phyloP scores from a whole-genome alignment of 2,888 invertebrate species.

The Cataglyphis albicans region DNA sequence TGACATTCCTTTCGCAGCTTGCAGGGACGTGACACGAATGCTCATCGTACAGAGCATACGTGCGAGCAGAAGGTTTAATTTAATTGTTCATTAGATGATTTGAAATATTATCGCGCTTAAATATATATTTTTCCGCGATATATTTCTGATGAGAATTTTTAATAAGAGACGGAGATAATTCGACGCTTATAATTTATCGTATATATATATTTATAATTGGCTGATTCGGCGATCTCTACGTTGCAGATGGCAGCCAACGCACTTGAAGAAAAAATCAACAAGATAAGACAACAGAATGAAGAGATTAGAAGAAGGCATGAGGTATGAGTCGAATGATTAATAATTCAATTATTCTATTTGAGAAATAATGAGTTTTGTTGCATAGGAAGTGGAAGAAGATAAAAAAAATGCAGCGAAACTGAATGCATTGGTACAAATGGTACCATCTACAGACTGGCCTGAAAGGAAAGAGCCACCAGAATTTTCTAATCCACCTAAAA shows the following conservation, averaged over 20 bases:
- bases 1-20: constrained; percentile 66
- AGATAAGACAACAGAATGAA: constrained; percentile 83
- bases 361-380: neutral
- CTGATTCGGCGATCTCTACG: neutral
- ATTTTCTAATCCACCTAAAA: constrained; percentile 77
- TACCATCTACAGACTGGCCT: constrained; percentile 85
- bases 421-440: constrained; percentile 85
- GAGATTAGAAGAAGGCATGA: constrained; percentile 83
- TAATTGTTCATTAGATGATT: neutral
- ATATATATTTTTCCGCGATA: neutral
- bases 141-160: neutral
- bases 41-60: neutral
- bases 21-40: constrained; percentile 64
- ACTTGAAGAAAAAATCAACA: constrained; percentile 83
- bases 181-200: neutral
- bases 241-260: constrained; percentile 80
- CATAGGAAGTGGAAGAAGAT: constrained; percentile 86
- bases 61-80: neutral
- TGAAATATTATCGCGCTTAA: neutral
- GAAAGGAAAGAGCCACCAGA: constrained; percentile 83
- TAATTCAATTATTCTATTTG: neutral
- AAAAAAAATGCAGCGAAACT: constrained; percentile 85
- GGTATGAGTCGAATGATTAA: constrained; percentile 67
- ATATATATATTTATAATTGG: neutral
- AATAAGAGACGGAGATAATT: neutral